Evolutionary conservation across 2,797 vertebrate genomes (phyloP).

Genomic region (Rhabdomys pumilio): DNA sequence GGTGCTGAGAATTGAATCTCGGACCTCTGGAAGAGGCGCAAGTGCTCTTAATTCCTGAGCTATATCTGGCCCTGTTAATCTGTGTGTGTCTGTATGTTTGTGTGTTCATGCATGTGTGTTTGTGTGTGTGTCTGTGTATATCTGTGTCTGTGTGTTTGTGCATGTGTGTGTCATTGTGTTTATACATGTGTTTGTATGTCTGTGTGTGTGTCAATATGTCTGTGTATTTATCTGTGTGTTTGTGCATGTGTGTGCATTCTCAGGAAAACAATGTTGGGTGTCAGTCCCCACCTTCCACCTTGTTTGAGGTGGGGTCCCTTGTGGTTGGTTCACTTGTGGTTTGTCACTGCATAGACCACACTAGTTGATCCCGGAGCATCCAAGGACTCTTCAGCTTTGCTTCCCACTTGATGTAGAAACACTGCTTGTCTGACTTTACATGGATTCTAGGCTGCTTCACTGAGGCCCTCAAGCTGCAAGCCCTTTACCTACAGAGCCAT

Average conservation of each 20-base stretch:
- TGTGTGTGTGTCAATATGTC: neutral
- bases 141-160: too few species aligned
- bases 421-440: neutral
- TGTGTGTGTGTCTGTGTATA: rapidly evolving
- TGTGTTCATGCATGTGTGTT: neutral
- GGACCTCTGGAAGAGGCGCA: neutral
- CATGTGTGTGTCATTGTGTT: too few species aligned
- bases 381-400: neutral
- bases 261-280: neutral
- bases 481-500: neutral
- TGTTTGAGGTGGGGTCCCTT: neutral
- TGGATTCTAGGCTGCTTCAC: neutral
- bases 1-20: neutral
- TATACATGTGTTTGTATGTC: too few species aligned
- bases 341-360: neutral
- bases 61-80: neutral
- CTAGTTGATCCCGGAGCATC: neutral
- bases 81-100: neutral
- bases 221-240: too few species aligned
- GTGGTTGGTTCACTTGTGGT: neutral
- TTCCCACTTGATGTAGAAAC: neutral
- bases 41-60: neutral
- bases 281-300: neutral
- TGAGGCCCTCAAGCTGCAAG: neutral
- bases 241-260: neutral